phyloP scores from a whole-genome alignment of 2,888 invertebrate genomes.

The Augiades crinisus region DNA sequence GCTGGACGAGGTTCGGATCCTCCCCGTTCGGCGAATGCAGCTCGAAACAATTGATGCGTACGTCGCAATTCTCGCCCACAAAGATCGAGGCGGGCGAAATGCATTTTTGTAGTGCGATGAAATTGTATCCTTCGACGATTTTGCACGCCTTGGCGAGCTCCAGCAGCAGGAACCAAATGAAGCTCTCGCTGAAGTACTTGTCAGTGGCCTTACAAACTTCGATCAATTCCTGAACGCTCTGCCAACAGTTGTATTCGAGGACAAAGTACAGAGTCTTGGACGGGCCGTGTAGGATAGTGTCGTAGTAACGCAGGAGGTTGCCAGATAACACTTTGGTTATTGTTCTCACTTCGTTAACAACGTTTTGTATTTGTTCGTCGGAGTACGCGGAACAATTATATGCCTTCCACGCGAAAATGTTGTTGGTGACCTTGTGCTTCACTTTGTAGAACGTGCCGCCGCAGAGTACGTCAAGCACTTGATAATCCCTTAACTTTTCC shows the following conservation, averaged over 20 bases:
- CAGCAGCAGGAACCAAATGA: constrained; percentile 67
- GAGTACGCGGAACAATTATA: constrained; percentile 67
- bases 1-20: constrained; percentile 46
- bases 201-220: constrained; percentile 53
- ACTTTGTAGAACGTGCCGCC: constrained; percentile 77
- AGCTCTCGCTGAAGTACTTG: constrained; percentile 59
- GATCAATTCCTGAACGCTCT: constrained; percentile 58
- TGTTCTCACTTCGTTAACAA: constrained; percentile 67
- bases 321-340: constrained; percentile 60
- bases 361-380: constrained; percentile 67
- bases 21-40: constrained; percentile 35
- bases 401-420: constrained; percentile 76
- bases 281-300: constrained; percentile 70
- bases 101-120: constrained; percentile 55
- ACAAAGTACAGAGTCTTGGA: constrained; percentile 74
- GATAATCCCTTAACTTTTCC: constrained; percentile 72
- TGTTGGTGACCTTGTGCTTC: constrained; percentile 75
- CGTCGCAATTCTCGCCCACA: constrained; percentile 55
- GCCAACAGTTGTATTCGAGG: constrained; percentile 67
- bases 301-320: constrained; percentile 65
- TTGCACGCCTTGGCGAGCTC: constrained; percentile 60
- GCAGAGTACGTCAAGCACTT: constrained; percentile 74
- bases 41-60: constrained; percentile 68
- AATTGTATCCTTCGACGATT: constrained; percentile 47
- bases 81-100: constrained; percentile 54